Evolutionary conservation across 1,140 invertebrate species (phyloP).

Genomic region (Dinothrombium tinctorium): DNA sequence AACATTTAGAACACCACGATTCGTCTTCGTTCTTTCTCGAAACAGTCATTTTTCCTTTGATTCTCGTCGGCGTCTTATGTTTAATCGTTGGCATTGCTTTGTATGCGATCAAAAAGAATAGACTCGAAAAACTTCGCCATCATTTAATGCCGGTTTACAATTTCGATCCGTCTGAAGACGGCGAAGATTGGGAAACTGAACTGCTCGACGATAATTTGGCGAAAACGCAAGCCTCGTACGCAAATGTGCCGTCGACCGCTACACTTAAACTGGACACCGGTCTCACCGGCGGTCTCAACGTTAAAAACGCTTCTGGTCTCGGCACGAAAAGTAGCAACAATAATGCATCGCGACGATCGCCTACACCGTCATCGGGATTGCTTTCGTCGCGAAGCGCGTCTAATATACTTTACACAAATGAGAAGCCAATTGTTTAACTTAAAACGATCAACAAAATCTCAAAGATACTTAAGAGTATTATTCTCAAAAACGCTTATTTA

Average conservation of each 20-base stretch:
- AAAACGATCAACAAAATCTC: too few relatives aligned
- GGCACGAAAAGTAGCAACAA: background rate
- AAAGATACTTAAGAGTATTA: too few relatives aligned
- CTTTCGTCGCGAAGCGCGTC: background rate
- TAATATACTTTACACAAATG: background rate
- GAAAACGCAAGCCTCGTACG: background rate
- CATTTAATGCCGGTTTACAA: slow-evolving; percentile 39
- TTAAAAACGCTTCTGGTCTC: background rate
- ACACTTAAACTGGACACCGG: background rate
- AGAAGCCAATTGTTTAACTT: background rate
- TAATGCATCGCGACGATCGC: background rate
- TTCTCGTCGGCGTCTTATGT: too few relatives aligned
- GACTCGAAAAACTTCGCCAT: slow-evolving; percentile 32
- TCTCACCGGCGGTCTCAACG: background rate
- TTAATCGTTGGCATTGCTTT: too few relatives aligned
- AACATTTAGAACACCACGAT: too few relatives aligned
- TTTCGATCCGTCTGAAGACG: slow-evolving; percentile 35
- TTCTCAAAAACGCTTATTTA: too few relatives aligned
- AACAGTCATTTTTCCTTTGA: too few relatives aligned
- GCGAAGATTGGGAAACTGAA: slow-evolving; percentile 33
- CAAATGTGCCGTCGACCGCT: background rate
- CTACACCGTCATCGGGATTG: background rate
- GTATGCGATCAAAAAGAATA: too few relatives aligned
- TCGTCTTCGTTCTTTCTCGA: too few relatives aligned
- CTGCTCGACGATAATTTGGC: background rate